Percentiles rank a stretch among this genome's conserved stretches.
These are phyloP conservation scores for Adelosebastes latens DNA, from an alignment of 2,797 vertebrate genomes.

Conservation along the genomic window DNA sequence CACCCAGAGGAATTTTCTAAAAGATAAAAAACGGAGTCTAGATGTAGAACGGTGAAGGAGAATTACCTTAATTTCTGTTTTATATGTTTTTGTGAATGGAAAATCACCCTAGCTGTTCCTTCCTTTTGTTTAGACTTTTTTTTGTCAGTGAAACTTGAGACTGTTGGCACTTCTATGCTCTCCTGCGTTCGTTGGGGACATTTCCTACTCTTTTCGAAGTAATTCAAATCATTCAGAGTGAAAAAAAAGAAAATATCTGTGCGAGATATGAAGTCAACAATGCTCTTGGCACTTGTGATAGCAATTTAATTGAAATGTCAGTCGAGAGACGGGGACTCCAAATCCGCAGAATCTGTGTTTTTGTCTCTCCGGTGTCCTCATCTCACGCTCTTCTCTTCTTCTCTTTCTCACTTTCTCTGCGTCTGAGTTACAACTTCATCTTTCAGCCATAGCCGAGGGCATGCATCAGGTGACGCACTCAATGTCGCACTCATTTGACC, in stretches of 20 bases:
- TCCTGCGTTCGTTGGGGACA: conserved; percentile 18
- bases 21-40: conserved; percentile 19
- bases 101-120: not conserved
- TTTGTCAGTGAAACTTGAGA: conserved; percentile 29
- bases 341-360: conserved; percentile 41
- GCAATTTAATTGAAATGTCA: conserved; percentile 81
- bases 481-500: conserved; percentile 76
- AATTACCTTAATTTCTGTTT: conserved; percentile 25
- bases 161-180: conserved; percentile 21
- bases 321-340: conserved; percentile 45
- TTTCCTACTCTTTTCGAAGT: conserved; percentile 41
- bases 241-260: conserved; percentile 10
- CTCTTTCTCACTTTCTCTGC: conserved; percentile 11
- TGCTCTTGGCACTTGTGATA: conserved; percentile 62
- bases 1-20: conserved; percentile 25
- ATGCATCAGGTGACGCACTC: conserved; percentile 70
- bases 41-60: not conserved
- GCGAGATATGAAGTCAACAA: conserved; percentile 69
- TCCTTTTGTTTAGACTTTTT: conserved; percentile 4
- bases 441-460: conserved; percentile 38
- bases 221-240: conserved; percentile 56
- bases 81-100: conserved; percentile 22
- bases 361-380: conserved; percentile 35
- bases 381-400: not conserved
- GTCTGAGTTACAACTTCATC: conserved; percentile 69